Conservation (phyloP, 2,888 invertebrate genomes). For the Abscondita cerata region DNA sequence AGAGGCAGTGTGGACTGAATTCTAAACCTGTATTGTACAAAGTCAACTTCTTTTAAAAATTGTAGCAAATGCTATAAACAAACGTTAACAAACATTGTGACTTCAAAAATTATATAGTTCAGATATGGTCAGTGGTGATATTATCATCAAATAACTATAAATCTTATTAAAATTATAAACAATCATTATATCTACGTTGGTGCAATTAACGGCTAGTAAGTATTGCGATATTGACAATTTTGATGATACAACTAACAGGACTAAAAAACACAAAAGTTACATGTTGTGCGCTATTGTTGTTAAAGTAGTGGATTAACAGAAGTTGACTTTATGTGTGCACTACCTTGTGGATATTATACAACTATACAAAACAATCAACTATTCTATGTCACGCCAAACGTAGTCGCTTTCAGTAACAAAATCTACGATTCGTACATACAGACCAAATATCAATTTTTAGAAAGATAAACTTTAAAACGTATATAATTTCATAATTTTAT, state of each 20-base stretch:
- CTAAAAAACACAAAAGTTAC: too few relatives aligned
- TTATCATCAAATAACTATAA: too few relatives aligned
- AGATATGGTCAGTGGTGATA: slow-evolving; percentile 5
- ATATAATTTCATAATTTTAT: slow-evolving; percentile 53
- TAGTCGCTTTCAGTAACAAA: slow-evolving; percentile 53
- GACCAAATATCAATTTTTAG: slow-evolving; percentile 55
- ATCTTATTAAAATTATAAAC: slow-evolving; percentile 1
- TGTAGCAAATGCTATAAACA: background rate
- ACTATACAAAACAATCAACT: slow-evolving; percentile 49
- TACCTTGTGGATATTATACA: slow-evolving; percentile 42
- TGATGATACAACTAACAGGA: too few relatives aligned
- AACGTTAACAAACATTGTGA: background rate
- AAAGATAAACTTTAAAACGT: slow-evolving; percentile 57
- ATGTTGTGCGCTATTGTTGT: too few relatives aligned
- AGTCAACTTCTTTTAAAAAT: slow-evolving; percentile 26
- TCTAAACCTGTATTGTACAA: slow-evolving; percentile 30
- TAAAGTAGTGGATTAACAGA: slow-evolving; percentile 18
- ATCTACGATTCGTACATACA: slow-evolving; percentile 53
- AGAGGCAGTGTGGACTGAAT: slow-evolving; percentile 50
- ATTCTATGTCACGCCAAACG: slow-evolving; percentile 55
- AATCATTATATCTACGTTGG: background rate
- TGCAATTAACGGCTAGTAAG: background rate
- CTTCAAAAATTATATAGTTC: background rate
- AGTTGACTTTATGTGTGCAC: slow-evolving; percentile 32
- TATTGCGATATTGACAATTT: background rate